Evolutionary conservation across 2,113 vertebrate species (phyloP).

Genomic region (Poeciliopsis retropinna): DNA sequence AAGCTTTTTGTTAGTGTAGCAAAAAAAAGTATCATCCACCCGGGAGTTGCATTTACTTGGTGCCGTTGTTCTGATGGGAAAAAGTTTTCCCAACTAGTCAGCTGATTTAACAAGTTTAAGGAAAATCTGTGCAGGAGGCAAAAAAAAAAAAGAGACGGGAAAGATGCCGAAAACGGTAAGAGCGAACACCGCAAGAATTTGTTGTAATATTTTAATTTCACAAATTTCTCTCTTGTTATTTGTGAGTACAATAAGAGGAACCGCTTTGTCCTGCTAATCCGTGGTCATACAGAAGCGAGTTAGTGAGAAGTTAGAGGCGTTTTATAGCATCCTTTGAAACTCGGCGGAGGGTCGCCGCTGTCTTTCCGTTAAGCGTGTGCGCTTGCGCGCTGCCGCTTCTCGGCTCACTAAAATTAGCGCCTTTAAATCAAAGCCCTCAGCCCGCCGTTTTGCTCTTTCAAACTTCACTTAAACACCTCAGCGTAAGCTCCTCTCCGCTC

Average conservation of each 20-base stretch:
- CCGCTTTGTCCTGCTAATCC: background rate
- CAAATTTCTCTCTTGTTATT: background rate
- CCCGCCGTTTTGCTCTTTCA: background rate
- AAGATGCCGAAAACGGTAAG: slow-evolving; percentile 84
- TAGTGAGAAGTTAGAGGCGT: background rate
- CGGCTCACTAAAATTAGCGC: slow-evolving; percentile 49
- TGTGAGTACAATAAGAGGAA: background rate
- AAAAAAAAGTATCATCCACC: slow-evolving; percentile 14
- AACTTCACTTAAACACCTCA: background rate
- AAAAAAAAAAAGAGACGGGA: slow-evolving; percentile 26
- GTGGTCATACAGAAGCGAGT: background rate
- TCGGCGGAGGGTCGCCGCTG: background rate
- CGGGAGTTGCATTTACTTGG: slow-evolving; percentile 47
- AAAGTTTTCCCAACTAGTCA: slow-evolving; percentile 69
- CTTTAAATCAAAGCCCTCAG: slow-evolving; percentile 26
- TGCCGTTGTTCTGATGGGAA: slow-evolving; percentile 80
- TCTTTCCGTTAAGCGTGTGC: slow-evolving; percentile 72
- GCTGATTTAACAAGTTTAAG: slow-evolving; percentile 44
- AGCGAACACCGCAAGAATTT: background rate
- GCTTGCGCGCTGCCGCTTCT: slow-evolving; percentile 60
- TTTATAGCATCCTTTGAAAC: slow-evolving; percentile 30
- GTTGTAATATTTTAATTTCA: background rate
- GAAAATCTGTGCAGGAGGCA: slow-evolving; percentile 24
- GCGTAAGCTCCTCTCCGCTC: too few relatives aligned
- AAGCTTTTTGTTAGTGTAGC: background rate